phyloP scores from a whole-genome alignment of 2,888 invertebrate genomes.

The Brachypterus glaber region DNA sequence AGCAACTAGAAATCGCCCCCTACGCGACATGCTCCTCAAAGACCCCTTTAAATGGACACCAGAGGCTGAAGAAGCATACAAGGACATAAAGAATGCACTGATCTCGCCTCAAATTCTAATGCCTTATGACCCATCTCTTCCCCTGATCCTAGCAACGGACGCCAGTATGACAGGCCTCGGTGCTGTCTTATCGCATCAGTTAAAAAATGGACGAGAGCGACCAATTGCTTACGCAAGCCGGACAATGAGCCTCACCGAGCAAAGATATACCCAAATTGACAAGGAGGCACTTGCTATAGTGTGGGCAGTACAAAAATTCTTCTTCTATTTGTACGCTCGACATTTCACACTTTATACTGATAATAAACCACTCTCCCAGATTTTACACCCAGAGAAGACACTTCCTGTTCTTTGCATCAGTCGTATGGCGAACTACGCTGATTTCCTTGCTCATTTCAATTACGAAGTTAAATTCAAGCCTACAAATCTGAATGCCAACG shows the following conservation, averaged over 20 bases:
- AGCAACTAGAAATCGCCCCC: constrained; percentile 15
- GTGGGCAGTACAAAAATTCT: constrained; percentile 15
- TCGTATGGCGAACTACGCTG: constrained; percentile 17
- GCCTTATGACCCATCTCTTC: constrained; percentile 14
- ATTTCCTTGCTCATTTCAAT: constrained; percentile 13
- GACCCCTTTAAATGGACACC: constrained; percentile 13
- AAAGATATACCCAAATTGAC: constrained; percentile 19
- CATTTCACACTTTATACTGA: constrained; percentile 18
- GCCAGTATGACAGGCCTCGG: constrained; percentile 16
- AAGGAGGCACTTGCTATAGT: constrained; percentile 18
- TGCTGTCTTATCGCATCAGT: constrained; percentile 15
- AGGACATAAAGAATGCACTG: constrained; percentile 12
- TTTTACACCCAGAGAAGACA: constrained; percentile 18
- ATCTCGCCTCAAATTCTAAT: constrained; percentile 18
- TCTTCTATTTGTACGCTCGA: constrained; percentile 17
- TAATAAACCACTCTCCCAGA: constrained; percentile 18
- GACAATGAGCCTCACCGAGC: no score
- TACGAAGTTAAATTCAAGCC: constrained; percentile 10
- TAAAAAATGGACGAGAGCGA: no score
- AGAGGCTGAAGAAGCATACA: constrained; percentile 11
- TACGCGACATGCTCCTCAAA: constrained; percentile 8
- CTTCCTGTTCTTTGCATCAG: constrained; percentile 18
- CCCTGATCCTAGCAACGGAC: no score
- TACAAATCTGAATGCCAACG: no score
- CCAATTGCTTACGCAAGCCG: no score